Evolutionary conservation across 2,113 vertebrate genomes (phyloP).

Genomic region (Nibea albiflora): DNA sequence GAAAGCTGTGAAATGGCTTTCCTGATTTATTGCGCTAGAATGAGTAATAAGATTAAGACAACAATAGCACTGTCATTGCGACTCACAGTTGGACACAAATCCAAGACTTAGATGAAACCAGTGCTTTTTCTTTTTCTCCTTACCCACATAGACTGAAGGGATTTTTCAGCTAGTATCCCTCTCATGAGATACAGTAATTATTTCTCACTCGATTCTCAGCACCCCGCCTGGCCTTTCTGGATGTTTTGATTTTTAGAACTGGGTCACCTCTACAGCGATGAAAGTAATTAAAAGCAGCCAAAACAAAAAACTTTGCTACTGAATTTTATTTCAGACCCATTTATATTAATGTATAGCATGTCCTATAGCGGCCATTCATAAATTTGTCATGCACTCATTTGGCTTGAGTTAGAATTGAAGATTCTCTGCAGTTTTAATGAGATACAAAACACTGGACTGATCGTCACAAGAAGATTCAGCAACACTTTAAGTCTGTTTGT

Average conservation of each 20-base stretch:
- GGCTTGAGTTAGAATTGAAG: slow-evolving; percentile 6
- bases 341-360: slow-evolving; percentile 7
- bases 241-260: slow-evolving; percentile 44
- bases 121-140: not conserved
- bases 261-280: slow-evolving; percentile 51
- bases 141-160: not conserved
- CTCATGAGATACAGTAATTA: slow-evolving; percentile 45
- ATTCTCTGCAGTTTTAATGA: not conserved
- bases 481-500: too few relatives aligned
- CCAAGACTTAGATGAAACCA: not conserved
- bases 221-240: not conserved
- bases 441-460: not conserved
- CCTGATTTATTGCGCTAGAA: slow-evolving; percentile 4
- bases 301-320: slow-evolving; percentile 14
- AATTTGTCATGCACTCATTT: slow-evolving; percentile 9
- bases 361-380: slow-evolving; percentile 12
- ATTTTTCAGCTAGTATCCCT: slow-evolving; percentile 22
- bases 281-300: slow-evolving; percentile 45
- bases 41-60: slow-evolving; percentile 16
- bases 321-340: slow-evolving; percentile 30
- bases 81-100: slow-evolving; percentile 14
- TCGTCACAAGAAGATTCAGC: not conserved
- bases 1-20: slow-evolving; percentile 10
- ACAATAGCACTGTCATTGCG: slow-evolving; percentile 4
- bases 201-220: slow-evolving; percentile 35